These are phyloP conservation scores for Sphaerophoria taeniata DNA, from an alignment of 2,888 invertebrate genomes.

Conservation along the genomic window DNA sequence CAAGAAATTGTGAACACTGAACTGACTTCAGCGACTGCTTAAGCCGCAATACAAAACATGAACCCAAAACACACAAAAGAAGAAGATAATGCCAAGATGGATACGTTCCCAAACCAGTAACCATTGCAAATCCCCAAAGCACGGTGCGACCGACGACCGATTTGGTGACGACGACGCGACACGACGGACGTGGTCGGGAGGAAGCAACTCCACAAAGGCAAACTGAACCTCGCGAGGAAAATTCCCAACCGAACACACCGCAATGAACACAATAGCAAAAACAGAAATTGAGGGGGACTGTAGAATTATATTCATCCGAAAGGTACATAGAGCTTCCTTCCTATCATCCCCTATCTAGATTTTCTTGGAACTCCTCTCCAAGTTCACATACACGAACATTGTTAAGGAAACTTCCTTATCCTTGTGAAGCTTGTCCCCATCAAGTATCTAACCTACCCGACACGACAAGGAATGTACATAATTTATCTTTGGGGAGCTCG, in stretches of 20 bases:
- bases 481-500: conserved; percentile 35
- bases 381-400: background rate
- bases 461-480: conserved; percentile 13
- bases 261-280: conserved; percentile 3
- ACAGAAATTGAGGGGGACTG: background rate
- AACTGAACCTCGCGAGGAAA: conserved; percentile 15
- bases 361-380: background rate
- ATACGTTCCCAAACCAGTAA: background rate
- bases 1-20: background rate
- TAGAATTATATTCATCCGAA: conserved; percentile 16
- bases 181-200: conserved; percentile 9
- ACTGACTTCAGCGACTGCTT: conserved; percentile 1
- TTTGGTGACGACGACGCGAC: background rate
- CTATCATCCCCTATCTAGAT: background rate
- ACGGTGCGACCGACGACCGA: background rate
- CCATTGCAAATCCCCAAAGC: conserved; percentile 15
- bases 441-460: too few relatives aligned
- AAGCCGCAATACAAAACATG: background rate
- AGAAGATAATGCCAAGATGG: conserved; percentile 29
- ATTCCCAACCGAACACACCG: conserved; percentile 2
- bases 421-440: background rate
- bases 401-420: conserved; percentile 14
- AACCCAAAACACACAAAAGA: background rate
- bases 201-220: conserved; percentile 1
- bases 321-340: conserved; percentile 1